Conservation (phyloP, 2,888 invertebrate species). For the Torymus texanus region DNA sequence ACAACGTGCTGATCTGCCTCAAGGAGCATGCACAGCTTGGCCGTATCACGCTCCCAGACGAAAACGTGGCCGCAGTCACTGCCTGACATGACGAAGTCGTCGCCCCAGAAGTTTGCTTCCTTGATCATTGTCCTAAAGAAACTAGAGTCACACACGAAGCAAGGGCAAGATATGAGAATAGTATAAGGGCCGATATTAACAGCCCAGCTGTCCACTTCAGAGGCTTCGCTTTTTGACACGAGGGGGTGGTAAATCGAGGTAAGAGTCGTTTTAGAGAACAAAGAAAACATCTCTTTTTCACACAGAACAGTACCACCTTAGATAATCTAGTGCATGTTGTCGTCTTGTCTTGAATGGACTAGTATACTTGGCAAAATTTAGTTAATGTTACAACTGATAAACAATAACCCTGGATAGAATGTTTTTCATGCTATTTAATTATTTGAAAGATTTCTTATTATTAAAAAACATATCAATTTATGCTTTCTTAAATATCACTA, state of each 20-base stretch:
- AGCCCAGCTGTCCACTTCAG: conserved; percentile 73
- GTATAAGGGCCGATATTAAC: conserved; percentile 67
- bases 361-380: conserved; percentile 26
- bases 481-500: background rate
- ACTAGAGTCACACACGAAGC: conserved; percentile 72
- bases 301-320: conserved; percentile 29
- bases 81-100: conserved; percentile 88
- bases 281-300: conserved; percentile 30
- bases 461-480: background rate
- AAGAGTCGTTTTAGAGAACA: conserved; percentile 34
- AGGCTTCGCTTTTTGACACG: conserved; percentile 66
- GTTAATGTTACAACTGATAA: conserved; percentile 33
- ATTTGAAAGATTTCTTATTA: background rate
- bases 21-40: conserved; percentile 83
- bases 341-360: conserved; percentile 36
- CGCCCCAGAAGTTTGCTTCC: conserved; percentile 90
- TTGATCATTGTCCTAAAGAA: conserved; percentile 87
- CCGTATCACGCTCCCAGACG: conserved; percentile 85
- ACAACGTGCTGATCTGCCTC: conserved; percentile 90
- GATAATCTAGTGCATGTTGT: conserved; percentile 16
- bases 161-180: conserved; percentile 67
- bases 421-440: conserved; percentile 4
- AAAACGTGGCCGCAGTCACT: conserved; percentile 93
- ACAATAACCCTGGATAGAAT: conserved; percentile 43
- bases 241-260: conserved; percentile 39